A percentile compares a stretch with the other conserved stretches of the same genome.
Conservation (phyloP, 2,888 invertebrate species). For the Drosophila pseudotalamancana region DNA sequence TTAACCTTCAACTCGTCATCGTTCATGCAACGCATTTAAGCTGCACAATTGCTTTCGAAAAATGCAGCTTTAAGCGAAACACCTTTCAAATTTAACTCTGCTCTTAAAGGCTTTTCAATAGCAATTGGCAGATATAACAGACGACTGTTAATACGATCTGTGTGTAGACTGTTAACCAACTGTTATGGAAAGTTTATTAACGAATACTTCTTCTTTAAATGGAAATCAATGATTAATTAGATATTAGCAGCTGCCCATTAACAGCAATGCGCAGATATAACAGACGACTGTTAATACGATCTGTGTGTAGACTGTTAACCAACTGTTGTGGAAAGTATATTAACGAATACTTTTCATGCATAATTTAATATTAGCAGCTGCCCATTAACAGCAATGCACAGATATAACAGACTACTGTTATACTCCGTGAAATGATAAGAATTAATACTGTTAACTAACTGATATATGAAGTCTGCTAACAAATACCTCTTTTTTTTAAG, state of each 20-base stretch:
- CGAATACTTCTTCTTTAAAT: too few relatives aligned
- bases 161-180: neutral
- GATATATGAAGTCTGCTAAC: too few relatives aligned
- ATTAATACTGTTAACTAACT: neutral
- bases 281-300: neutral
- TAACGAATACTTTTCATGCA: too few relatives aligned
- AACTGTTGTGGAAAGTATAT: too few relatives aligned
- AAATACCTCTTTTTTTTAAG: too few relatives aligned
- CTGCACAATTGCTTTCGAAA: constrained; percentile 3
- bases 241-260: too few relatives aligned
- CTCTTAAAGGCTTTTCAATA: too few relatives aligned
- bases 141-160: neutral
- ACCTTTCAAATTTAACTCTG: neutral
- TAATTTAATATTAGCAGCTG: neutral
- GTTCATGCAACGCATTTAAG: constrained; percentile 7
- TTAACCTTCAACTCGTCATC: constrained; percentile 37
- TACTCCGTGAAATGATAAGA: too few relatives aligned
- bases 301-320: neutral
- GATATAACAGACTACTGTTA: too few relatives aligned
- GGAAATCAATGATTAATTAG: too few relatives aligned
- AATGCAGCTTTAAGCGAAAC: neutral
- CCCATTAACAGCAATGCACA: neutral
- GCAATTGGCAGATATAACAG: neutral
- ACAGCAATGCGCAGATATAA: neutral
- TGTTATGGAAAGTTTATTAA: too few relatives aligned